phyloP scores from a whole-genome alignment of 2,113 vertebrate species.

The Poecile atricapillus region DNA sequence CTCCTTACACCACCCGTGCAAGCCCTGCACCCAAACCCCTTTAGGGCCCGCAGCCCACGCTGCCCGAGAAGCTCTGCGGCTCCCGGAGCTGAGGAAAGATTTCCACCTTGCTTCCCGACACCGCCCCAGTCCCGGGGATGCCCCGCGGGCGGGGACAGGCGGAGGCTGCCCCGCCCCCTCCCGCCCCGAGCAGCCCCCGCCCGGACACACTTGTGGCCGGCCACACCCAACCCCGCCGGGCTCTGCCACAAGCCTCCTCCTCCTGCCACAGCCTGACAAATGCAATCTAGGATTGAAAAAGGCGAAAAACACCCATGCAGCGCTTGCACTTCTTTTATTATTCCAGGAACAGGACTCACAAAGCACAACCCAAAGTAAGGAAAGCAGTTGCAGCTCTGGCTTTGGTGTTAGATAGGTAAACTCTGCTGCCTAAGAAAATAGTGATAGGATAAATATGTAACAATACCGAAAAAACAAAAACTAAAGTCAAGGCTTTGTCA shows the following conservation, averaged over 20 bases:
- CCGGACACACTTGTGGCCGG: no score
- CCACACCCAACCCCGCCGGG: background rate
- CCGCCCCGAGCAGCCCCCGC: no score
- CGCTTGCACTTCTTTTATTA: background rate
- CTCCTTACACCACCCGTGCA: background rate
- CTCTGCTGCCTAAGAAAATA: background rate
- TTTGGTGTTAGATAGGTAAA: background rate
- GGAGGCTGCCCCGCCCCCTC: background rate
- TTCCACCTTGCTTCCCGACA: background rate
- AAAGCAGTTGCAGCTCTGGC: background rate
- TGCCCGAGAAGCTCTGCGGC: background rate
- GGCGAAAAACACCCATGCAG: background rate
- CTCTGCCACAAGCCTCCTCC: accelerated
- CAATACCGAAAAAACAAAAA: background rate
- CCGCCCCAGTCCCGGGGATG: background rate
- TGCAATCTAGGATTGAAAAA: accelerated
- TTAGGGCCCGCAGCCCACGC: background rate
- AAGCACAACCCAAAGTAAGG: background rate
- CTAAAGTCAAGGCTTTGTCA: background rate
- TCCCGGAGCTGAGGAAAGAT: no score
- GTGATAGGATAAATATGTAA: background rate
- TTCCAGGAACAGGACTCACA: background rate
- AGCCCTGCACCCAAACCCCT: background rate
- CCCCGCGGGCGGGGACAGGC: background rate
- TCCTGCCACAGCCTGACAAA: background rate